A percentile compares a stretch with the other conserved stretches of the same genome.
These are phyloP conservation scores for Drosophila saltans DNA, from an alignment of 1,140 invertebrate species.

Conservation along the genomic window DNA sequence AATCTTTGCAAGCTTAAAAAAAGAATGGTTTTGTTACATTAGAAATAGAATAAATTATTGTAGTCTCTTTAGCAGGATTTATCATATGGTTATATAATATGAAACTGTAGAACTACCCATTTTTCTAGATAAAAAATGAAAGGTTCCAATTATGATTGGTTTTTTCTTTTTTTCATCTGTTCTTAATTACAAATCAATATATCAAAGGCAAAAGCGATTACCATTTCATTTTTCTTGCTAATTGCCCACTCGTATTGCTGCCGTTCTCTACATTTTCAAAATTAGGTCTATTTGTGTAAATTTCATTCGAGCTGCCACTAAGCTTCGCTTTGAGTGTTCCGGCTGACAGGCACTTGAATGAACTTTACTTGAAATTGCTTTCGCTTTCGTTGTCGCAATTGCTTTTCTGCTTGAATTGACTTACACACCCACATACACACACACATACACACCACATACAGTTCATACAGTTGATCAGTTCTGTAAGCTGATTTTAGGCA, in stretches of 20 bases:
- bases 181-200: conserved; percentile 75
- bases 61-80: no score
- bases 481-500: conserved; percentile 24
- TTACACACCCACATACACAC: conserved; percentile 2
- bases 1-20: no score
- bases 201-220: conserved; percentile 22
- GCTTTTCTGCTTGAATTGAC: not conserved
- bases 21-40: no score
- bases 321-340: conserved; percentile 17
- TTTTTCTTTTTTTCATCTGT: conserved; percentile 31
- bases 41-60: no score
- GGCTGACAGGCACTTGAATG: conserved; percentile 16
- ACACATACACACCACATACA: not conserved
- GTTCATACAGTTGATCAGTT: not conserved
- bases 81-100: no score
- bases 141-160: conserved; percentile 32
- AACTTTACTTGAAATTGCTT: conserved; percentile 22
- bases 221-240: conserved; percentile 42
- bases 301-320: conserved; percentile 28
- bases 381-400: not conserved
- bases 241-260: conserved; percentile 50
- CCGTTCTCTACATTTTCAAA: conserved; percentile 16
- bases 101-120: not conserved
- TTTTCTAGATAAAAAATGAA: not conserved
- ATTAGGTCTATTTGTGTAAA: conserved; percentile 48